Conservation (phyloP, 2,797 vertebrate species). For the Pangasius mekongensis region DNA sequence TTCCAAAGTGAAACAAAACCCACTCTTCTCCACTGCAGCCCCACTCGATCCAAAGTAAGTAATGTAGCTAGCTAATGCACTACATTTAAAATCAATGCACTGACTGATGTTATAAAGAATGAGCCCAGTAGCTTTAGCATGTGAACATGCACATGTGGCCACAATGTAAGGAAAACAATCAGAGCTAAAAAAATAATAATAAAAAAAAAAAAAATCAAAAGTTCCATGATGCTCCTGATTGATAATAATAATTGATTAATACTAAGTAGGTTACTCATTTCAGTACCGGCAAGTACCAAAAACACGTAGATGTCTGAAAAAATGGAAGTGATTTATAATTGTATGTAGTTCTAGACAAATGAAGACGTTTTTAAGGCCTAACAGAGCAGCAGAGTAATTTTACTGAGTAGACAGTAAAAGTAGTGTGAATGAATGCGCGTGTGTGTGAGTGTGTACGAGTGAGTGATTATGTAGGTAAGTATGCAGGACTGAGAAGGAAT, state of each 20-base stretch:
- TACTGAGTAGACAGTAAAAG: neutral
- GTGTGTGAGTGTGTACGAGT: constrained; percentile 23
- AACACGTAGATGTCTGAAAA: neutral
- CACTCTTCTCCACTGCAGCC: neutral
- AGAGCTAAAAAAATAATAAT: neutral
- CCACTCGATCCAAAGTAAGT: neutral
- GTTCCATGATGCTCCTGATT: neutral
- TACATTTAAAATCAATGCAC: neutral
- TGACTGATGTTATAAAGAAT: neutral
- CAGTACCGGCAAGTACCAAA: neutral
- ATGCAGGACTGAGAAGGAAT: neutral
- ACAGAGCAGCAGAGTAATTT: neutral
- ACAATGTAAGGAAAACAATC: neutral
- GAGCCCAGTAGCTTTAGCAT: neutral
- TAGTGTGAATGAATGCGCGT: constrained; percentile 13
- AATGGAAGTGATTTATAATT: neutral
- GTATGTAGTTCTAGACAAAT: neutral
- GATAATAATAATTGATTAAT: no score
- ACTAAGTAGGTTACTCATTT: neutral
- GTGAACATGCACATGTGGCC: neutral
- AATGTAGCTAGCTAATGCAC: neutral
- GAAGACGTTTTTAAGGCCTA: neutral
- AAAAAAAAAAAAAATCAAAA: neutral
- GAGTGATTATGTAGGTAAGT: constrained; percentile 42
- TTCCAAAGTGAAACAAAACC: neutral